These are phyloP conservation scores for Anolis carolinensis DNA, from an alignment of 2,113 vertebrate species.

Conservation along the genomic window DNA sequence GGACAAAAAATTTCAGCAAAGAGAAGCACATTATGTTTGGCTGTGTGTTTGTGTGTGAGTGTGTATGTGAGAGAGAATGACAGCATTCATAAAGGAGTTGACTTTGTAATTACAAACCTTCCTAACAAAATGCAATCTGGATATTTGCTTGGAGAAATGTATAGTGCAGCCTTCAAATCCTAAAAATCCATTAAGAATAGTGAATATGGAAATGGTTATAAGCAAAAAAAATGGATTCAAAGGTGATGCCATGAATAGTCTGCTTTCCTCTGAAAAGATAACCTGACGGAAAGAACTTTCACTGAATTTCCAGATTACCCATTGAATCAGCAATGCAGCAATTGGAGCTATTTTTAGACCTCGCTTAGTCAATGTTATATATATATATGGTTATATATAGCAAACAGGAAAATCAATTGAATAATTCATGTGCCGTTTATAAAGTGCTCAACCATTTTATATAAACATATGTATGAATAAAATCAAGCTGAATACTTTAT, in stretches of 20 bases:
- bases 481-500: slow-evolving; percentile 7
- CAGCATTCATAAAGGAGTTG: background rate
- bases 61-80: too few species aligned
- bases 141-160: background rate
- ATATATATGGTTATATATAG: slow-evolving; percentile 3
- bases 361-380: background rate
- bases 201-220: background rate
- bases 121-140: background rate
- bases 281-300: background rate
- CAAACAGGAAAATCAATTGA: slow-evolving; percentile 28
- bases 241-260: background rate
- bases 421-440: slow-evolving; percentile 42
- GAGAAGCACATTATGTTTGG: too few species aligned
- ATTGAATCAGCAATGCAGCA: background rate
- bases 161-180: background rate
- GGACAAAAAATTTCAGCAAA: too few species aligned
- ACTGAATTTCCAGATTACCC: background rate
- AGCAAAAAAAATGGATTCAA: background rate
- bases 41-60: too few species aligned
- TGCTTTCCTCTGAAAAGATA: background rate
- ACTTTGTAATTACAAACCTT: background rate
- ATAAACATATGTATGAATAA: slow-evolving; percentile 48
- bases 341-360: slow-evolving; percentile 8
- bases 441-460: slow-evolving; percentile 39
- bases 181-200: background rate